Conservation (phyloP, 2,113 vertebrate species). For the Psammodynastes pulverulentus region DNA sequence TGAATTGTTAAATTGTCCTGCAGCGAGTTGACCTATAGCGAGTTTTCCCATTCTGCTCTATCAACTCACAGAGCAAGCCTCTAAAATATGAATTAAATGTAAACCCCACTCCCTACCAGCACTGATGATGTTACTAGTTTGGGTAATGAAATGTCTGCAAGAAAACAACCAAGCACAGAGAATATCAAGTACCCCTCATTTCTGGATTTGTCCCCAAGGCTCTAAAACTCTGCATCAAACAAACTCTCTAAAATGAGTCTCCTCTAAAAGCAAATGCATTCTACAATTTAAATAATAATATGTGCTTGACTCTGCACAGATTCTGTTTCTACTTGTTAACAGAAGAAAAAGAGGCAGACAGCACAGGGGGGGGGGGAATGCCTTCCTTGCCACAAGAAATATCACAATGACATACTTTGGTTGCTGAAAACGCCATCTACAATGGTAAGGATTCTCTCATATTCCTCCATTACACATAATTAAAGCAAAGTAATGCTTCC, state of each 20-base stretch:
- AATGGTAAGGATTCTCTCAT: background rate
- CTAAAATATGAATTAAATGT: too few relatives aligned
- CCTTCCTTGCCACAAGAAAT: background rate
- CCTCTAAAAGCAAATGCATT: background rate
- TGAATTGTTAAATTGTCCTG: too few relatives aligned
- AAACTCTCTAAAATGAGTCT: background rate
- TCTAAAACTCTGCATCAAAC: background rate
- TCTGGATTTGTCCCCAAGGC: background rate
- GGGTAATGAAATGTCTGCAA: too few relatives aligned
- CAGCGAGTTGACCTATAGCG: too few relatives aligned
- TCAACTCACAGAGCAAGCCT: too few relatives aligned
- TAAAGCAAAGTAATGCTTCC: background rate
- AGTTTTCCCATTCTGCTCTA: background rate
- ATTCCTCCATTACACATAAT: too few relatives aligned
- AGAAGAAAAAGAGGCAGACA: background rate
- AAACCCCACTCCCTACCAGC: too few relatives aligned
- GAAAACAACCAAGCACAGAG: too few relatives aligned
- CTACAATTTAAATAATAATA: background rate
- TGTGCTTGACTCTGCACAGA: background rate
- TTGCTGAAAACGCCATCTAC: background rate
- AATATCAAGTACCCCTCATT: background rate
- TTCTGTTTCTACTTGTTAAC: background rate
- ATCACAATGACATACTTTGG: background rate
- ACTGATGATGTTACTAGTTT: too few relatives aligned
- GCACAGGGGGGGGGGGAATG: accelerated